Percentiles rank a stretch among this genome's conserved stretches.
Conservation (phyloP, 2,797 vertebrate species). For the Sebastes iracundus region DNA sequence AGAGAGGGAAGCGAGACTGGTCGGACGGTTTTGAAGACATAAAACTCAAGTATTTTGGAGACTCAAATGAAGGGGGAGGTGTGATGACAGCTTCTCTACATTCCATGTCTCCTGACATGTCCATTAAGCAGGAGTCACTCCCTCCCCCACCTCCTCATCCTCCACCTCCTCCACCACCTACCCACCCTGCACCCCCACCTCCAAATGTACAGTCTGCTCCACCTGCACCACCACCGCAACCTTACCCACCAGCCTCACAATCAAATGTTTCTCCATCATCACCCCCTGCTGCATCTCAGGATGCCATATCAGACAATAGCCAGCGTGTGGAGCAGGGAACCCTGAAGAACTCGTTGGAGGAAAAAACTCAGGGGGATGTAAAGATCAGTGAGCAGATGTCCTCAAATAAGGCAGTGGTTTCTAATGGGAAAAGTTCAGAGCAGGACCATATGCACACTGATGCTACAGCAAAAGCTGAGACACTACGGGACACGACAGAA, state of each 20-base stretch:
- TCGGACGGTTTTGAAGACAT: conserved; percentile 92
- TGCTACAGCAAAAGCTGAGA: conserved; percentile 33
- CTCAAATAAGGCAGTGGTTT: conserved; percentile 22
- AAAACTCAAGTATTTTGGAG: conserved; percentile 89
- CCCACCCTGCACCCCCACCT: conserved; percentile 29
- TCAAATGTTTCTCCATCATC: conserved; percentile 5
- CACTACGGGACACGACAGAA: conserved; percentile 1
- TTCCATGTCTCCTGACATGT: conserved; percentile 71
- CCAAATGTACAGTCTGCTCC: conserved; percentile 16
- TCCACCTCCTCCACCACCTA: conserved; percentile 67
- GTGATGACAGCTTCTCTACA: conserved; percentile 70
- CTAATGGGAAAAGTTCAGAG: conserved; percentile 32
- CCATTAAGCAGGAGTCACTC: conserved; percentile 41
- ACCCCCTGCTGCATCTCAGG: conserved; percentile 13
- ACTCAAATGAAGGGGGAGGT: conserved; percentile 71
- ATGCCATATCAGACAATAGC: conserved; percentile 7
- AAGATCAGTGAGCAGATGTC: conserved; percentile 12
- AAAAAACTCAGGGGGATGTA: neutral
- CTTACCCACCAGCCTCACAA: conserved; percentile 11
- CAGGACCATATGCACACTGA: conserved; percentile 17
- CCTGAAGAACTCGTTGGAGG: conserved; percentile 4
- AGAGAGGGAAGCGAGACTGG: conserved; percentile 89
- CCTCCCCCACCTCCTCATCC: conserved; percentile 67
- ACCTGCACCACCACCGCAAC: neutral
- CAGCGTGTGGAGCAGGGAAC: conserved; percentile 26